A percentile compares a stretch with the other conserved stretches of the same genome.
Evolutionary conservation across 2,113 vertebrate species (phyloP).

Genomic region (Sander lucioperca): DNA sequence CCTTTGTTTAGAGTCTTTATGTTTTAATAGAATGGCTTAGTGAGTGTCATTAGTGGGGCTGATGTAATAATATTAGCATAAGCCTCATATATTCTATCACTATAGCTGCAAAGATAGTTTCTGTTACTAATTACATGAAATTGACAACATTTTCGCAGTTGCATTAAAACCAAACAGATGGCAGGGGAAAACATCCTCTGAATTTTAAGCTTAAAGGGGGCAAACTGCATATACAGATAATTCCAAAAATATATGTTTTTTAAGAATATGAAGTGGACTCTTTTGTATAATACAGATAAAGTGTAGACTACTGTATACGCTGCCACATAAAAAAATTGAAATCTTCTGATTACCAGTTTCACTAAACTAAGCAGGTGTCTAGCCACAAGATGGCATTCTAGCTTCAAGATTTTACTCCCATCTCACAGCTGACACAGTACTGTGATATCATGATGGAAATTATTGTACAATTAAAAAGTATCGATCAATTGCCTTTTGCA

Average conservation of each 20-base stretch:
- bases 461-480: background rate
- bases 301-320: background rate
- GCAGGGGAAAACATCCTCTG: background rate
- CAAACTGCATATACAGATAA: background rate
- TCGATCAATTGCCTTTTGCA: background rate
- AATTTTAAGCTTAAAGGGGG: background rate
- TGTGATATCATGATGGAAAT: background rate
- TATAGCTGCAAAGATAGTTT: slow-evolving; percentile 35
- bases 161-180: slow-evolving; percentile 23
- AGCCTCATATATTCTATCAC: slow-evolving; percentile 40
- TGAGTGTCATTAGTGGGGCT: slow-evolving; percentile 57
- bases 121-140: slow-evolving; percentile 45
- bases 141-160: slow-evolving; percentile 36
- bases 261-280: background rate
- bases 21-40: slow-evolving; percentile 62
- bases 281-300: background rate
- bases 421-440: background rate
- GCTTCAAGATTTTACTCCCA: slow-evolving; percentile 7
- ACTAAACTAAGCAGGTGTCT: background rate
- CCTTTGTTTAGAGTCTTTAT: slow-evolving; percentile 58
- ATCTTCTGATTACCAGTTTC: background rate
- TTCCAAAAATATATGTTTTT: slow-evolving; percentile 3
- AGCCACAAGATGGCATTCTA: slow-evolving; percentile 75
- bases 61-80: slow-evolving; percentile 70
- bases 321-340: background rate